Evolutionary conservation across 2,888 invertebrate genomes (phyloP), one percentile per base, ranked within the genome.

Genomic region (Drosophila stalkeri): DNA sequence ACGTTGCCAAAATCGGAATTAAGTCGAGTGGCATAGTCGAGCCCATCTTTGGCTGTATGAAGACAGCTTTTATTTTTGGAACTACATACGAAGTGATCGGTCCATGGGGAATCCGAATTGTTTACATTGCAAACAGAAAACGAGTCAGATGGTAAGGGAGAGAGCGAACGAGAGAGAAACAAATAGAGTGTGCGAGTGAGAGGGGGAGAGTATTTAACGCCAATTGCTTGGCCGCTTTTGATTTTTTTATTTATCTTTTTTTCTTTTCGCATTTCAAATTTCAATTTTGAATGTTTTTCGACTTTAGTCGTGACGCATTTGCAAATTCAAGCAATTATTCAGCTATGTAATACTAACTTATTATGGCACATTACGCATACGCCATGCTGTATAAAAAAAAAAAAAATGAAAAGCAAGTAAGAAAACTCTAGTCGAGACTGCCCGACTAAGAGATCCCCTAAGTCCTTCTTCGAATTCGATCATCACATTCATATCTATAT

Each of bases 11-110:
- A 60, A 52, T 12, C 52, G 27, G 27, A 72, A 44, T 71, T 44
- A 51, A 39, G 27, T 5, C 37, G 37, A 44, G 18, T 23, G 55
- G 60, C 63, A 33, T 31, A 56, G 77, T 46, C 76, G 77, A 76
- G 77, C 77, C 77, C 64, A 77, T 77, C 41, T 55, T 39, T 47
- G 67, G 52, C 35, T 41, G 33, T 39, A 79, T 85, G 85, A 85
- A 82, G 75, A 64, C 79, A 87, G 73, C 69, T 61, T 71, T 85
- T 85, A 85, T 85, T 87, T 85, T 87, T 85, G 85, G 85, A 78
- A 77, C 66, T 71, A 37, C 47, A 41, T 69, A 37, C 47, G 31
- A 23, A 0, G 46, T 16, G 55, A 49, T 62, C 61, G 64, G 27
- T 23, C 14, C 44, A 14, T 60, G 56, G 64, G 44, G 57, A 37